Evolutionary conservation across 1,140 invertebrate species (phyloP).

Genomic region (Penaeus japonicus): DNA sequence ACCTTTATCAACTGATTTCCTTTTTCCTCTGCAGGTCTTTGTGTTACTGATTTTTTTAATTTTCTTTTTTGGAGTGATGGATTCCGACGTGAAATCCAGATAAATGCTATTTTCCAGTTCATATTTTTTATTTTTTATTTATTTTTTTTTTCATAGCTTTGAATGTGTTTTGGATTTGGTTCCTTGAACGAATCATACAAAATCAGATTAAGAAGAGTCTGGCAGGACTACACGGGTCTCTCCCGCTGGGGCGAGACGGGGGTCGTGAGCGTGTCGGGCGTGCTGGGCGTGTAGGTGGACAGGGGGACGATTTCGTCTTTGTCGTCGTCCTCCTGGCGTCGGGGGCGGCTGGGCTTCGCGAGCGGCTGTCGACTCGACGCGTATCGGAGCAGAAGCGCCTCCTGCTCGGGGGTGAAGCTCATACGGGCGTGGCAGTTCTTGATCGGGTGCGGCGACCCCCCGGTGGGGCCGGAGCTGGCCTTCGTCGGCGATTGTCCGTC

Average conservation of each 20-base stretch:
- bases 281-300: constrained; percentile 38
- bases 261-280: constrained; percentile 17
- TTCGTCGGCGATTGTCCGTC: not conserved
- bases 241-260: constrained; percentile 25
- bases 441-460: constrained; percentile 53
- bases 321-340: not conserved
- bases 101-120: too few relatives aligned
- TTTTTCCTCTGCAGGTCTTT: too few relatives aligned
- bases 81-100: too few relatives aligned
- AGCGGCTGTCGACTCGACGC: constrained; percentile 14
- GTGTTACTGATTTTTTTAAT: too few relatives aligned
- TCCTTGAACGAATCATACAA: too few relatives aligned
- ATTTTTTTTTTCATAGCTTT: too few relatives aligned
- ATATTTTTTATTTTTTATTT: too few relatives aligned
- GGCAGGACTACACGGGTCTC: constrained; percentile 8
- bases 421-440: constrained; percentile 55
- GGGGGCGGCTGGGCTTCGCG: not conserved
- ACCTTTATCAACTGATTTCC: too few relatives aligned
- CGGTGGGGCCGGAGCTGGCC: not conserved
- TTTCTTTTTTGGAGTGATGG: too few relatives aligned
- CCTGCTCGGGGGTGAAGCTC: constrained; percentile 56
- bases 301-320: constrained; percentile 17
- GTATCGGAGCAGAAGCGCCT: constrained; percentile 49
- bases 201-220: too few relatives aligned
- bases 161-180: too few relatives aligned